These are phyloP conservation scores for Peromyscus californicus DNA, from an alignment of 2,113 vertebrate species.

Conservation along the genomic window DNA sequence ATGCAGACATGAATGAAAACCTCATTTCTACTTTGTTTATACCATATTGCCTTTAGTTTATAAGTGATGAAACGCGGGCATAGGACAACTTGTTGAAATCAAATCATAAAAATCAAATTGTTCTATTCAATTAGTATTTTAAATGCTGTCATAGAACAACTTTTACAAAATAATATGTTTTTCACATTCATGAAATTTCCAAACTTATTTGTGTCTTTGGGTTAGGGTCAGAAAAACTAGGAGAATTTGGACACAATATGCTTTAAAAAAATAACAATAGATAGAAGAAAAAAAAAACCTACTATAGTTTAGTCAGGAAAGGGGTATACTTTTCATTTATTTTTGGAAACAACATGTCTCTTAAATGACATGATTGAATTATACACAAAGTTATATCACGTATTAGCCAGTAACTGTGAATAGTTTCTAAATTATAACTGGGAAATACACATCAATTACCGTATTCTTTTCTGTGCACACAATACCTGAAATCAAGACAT, in stretches of 20 bases:
- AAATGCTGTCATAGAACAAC: conserved; percentile 27
- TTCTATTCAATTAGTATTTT: conserved; percentile 3
- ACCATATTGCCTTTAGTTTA: neutral
- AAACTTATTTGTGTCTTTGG: neutral
- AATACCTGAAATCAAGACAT: conserved; percentile 64
- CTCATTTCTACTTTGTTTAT: neutral
- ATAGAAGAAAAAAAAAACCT: neutral
- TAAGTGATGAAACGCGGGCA: neutral
- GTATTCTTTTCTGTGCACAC: conserved; percentile 53
- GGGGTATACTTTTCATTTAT: neutral
- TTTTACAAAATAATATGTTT: neutral
- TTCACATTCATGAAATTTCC: neutral
- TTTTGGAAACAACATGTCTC: conserved; percentile 28
- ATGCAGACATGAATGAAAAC: neutral
- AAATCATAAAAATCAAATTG: conserved; percentile 17
- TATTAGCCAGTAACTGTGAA: conserved; percentile 24
- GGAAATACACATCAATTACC: conserved; percentile 46
- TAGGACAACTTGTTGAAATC: neutral
- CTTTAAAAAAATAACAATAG: neutral
- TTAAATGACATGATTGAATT: conserved; percentile 47
- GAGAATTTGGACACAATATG: neutral
- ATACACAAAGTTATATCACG: neutral
- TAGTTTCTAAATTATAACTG: conserved; percentile 53
- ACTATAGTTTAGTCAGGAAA: neutral
- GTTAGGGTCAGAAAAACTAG: neutral